Evolutionary conservation across 2,888 invertebrate species (phyloP).

Genomic region (Cephus runcator): DNA sequence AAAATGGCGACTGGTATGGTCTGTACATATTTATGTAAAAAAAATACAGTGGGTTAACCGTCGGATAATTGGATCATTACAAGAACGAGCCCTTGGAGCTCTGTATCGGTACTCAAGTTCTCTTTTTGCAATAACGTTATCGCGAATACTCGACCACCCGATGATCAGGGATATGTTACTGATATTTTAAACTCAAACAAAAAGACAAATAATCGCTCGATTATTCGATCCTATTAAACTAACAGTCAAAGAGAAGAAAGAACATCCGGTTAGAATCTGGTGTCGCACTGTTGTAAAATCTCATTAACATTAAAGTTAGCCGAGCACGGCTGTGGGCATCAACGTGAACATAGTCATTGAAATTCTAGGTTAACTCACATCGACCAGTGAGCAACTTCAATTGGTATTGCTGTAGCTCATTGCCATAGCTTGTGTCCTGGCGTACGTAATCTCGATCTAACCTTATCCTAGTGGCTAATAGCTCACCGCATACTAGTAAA

Average conservation of each 20-base stretch:
- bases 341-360: not conserved
- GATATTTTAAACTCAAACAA: not conserved
- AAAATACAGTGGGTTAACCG: not conserved
- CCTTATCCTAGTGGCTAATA: not conserved
- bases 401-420: not conserved
- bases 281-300: not conserved
- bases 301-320: not conserved
- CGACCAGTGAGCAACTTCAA: not conserved
- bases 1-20: not conserved
- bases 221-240: not conserved
- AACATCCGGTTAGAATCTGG: not conserved
- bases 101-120: not conserved
- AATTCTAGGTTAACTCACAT: not conserved
- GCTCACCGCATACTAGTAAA: not conserved
- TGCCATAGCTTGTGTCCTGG: not conserved
- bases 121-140: not conserved
- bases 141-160: not conserved
- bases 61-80: constrained; percentile 1
- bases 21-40: not conserved
- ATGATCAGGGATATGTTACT: not conserved
- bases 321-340: not conserved
- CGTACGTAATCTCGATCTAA: not conserved
- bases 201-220: no score
- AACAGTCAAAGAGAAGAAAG: not conserved
- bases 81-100: not conserved